These are phyloP conservation scores for Porphyrio hochstetteri DNA, from an alignment of 2,113 vertebrate species.

Conservation along the genomic window DNA sequence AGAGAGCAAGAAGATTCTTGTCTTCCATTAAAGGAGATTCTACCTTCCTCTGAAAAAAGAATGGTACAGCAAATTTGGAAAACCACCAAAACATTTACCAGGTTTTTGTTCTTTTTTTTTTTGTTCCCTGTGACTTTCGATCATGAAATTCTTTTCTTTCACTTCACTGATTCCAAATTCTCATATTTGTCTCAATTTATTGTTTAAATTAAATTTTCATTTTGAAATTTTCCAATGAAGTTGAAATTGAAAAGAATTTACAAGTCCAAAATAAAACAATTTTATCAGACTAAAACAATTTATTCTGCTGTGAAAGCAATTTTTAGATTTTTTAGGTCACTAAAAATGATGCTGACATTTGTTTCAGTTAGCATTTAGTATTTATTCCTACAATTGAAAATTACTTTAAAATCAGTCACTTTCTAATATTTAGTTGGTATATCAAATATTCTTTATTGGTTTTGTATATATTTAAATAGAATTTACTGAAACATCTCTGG, in stretches of 20 bases:
- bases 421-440: neutral
- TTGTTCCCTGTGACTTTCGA: neutral
- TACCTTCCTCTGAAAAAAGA: neutral
- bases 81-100: neutral
- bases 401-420: neutral
- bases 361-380: neutral
- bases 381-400: neutral
- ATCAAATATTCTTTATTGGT: neutral
- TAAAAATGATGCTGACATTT: neutral
- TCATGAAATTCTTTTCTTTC: neutral
- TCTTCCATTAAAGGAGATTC: neutral
- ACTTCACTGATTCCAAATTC: neutral
- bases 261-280: rapidly evolving
- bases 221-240: neutral
- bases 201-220: neutral
- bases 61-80: neutral
- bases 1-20: neutral
- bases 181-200: neutral
- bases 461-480: neutral
- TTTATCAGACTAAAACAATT: neutral
- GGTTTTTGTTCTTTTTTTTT: neutral
- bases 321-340: neutral
- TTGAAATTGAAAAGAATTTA: neutral
- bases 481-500: neutral
- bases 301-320: neutral